Base-by-base conservation (phyloP, 2,113 vertebrate species). In the Ammospiza nelsoni region DNA sequence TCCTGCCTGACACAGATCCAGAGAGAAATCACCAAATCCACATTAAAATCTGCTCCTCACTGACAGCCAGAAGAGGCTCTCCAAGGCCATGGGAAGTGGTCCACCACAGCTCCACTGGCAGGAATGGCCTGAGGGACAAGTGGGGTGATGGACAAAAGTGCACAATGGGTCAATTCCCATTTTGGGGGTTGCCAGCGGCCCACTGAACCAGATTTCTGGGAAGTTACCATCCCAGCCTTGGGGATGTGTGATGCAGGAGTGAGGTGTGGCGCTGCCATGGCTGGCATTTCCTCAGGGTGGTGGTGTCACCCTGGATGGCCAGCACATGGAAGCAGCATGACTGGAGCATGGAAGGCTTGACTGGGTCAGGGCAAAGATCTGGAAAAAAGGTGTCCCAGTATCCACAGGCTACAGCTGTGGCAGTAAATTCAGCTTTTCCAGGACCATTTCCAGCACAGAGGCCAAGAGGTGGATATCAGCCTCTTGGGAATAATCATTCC, bases 221-320 rank as follows among this genome's bases (percentile, higher is more conserved):
- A 77, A 63, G 46, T 51, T 41, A 67, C 12, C 49, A 54, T n/a
- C 37, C n/a, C 1, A 0, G 31, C 72, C 81, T 49, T 33, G 87
- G 63, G 39, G 43, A 74, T 57, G 59, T 49, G 51, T 84, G 87
- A 51, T 62, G 48, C 8, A 18, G 6, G 1, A 6, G 49, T 85
- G 86, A 92, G 41, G 35, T 65, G 54, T 44, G 67, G 24, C 29
- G 28, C 29, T 77, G 37, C 59, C 86, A 51, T 13, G 73, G 73
- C 17, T 96, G 87, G 87, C 52, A 91, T 96, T 95, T 95, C 87
- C 93, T 94, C 57, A 18, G 58, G 83, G 37, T 57, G 59, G 24
- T 41, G 63, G 63, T 75, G 58, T 65, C 79, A 79, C 39, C 48
- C 5, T 16, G 20, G 8, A 22, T 5, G 41, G 72, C 10, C 67